Percentiles rank a stretch among this genome's conserved stretches.
phyloP scores from a whole-genome alignment of 2,113 vertebrate genomes.

The Gobiocypris rarus region DNA sequence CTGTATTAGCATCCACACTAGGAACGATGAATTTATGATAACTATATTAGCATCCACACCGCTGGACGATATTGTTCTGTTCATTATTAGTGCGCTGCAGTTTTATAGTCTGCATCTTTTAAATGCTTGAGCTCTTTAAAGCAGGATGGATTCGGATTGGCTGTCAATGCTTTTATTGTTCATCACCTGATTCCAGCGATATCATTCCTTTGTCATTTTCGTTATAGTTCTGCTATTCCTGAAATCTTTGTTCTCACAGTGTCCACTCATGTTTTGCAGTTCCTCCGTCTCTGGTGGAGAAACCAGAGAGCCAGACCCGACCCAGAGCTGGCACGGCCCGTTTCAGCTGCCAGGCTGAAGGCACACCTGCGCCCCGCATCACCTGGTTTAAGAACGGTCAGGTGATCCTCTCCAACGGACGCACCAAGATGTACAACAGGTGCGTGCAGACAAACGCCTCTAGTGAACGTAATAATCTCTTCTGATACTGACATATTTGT shows the following conservation, averaged over 20 bases:
- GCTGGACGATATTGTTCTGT: neutral
- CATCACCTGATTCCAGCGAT: neutral
- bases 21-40: too few relatives aligned
- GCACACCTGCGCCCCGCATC: constrained; percentile 86
- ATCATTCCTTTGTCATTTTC: neutral
- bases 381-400: constrained; percentile 95
- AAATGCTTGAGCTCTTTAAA: too few relatives aligned
- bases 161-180: neutral
- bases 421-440: constrained; percentile 99
- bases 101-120: neutral
- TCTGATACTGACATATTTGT: neutral
- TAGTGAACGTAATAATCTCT: too few relatives aligned
- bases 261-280: constrained; percentile 70
- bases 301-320: constrained; percentile 93
- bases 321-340: constrained; percentile 95
- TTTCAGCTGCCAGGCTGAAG: constrained; percentile 93
- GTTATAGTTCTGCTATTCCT: too few relatives aligned
- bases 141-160: neutral
- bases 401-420: constrained; percentile 90
- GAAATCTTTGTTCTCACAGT: neutral
- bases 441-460: constrained; percentile 60
- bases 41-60: too few relatives aligned
- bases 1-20: too few relatives aligned
- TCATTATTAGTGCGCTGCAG: neutral
- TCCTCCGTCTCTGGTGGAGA: constrained; percentile 90